phyloP scores from a whole-genome alignment of 2,113 vertebrate species.

The Plectropomus leopardus region DNA sequence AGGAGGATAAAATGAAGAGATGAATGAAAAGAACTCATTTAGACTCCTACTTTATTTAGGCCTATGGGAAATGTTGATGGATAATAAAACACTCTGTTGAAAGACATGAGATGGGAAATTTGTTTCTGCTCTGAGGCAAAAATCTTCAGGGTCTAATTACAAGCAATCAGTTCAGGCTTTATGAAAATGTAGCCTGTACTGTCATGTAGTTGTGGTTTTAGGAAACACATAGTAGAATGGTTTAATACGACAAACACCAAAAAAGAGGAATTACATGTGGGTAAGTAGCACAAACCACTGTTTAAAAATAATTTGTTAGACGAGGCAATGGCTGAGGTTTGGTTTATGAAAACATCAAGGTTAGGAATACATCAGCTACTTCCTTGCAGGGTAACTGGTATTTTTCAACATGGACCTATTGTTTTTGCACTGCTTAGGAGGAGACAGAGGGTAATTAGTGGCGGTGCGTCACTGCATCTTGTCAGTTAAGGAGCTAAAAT shows the following conservation, averaged over 20 bases:
- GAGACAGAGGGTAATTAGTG: too few species aligned
- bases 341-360: background rate
- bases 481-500: too few species aligned
- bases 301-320: background rate
- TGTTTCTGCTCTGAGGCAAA: slow-evolving; percentile 30
- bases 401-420: too few species aligned
- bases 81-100: slow-evolving; percentile 31
- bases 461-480: too few species aligned
- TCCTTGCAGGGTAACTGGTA: too few species aligned
- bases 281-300: background rate
- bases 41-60: slow-evolving; percentile 26
- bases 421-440: too few species aligned
- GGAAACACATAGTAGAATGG: background rate
- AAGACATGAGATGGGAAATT: slow-evolving; percentile 31
- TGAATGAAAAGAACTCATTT: slow-evolving; percentile 35
- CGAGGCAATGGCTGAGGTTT: background rate
- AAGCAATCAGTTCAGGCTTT: slow-evolving; percentile 8
- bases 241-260: slow-evolving; percentile 17
- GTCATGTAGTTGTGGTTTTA: slow-evolving; percentile 5
- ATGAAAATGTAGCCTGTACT: slow-evolving; percentile 9
- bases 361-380: background rate
- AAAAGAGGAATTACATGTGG: background rate
- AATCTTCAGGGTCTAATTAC: slow-evolving; percentile 40
- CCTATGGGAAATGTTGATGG: slow-evolving; percentile 35
- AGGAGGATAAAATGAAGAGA: slow-evolving; percentile 33